Percentiles rank a stretch among this genome's conserved stretches.
These are phyloP conservation scores for Cremastinae sp. DNA, from an alignment of 2,888 invertebrate species.

Conservation along the genomic window DNA sequence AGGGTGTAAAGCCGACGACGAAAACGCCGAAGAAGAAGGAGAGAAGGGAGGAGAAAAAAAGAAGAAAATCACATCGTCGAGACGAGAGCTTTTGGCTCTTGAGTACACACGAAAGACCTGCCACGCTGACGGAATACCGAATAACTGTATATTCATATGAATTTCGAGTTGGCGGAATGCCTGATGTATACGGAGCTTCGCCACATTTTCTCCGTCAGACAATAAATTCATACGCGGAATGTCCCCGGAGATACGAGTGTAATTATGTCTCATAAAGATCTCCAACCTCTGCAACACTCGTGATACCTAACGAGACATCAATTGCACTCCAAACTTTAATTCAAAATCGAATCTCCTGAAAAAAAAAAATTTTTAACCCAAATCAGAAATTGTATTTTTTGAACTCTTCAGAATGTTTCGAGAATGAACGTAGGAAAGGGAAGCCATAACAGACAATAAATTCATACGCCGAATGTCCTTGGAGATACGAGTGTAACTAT, in stretches of 20 bases:
- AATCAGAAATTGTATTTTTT: too few relatives aligned
- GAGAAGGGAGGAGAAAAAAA: conserved; percentile 19
- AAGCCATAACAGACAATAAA: too few relatives aligned
- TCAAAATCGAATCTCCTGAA: too few relatives aligned
- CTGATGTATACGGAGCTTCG: conserved; percentile 7
- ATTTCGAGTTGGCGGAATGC: conserved; percentile 23
- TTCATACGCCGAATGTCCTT: too few relatives aligned
- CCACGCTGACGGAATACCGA: conserved; percentile 21
- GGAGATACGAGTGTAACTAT: too few relatives aligned
- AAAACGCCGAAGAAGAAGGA: conserved; percentile 21
- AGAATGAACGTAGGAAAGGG: too few relatives aligned
- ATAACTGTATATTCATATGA: conserved; percentile 3
- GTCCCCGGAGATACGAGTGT: conserved; percentile 31
- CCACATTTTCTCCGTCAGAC: conserved; percentile 14
- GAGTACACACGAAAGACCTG: conserved; percentile 51
- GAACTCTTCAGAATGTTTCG: too few relatives aligned
- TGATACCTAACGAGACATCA: neutral
- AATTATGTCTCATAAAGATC: conserved; percentile 45
- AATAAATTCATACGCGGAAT: conserved; percentile 26
- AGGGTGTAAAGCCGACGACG: conserved; percentile 55
- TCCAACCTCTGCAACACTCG: too few relatives aligned
- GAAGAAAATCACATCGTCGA: neutral
- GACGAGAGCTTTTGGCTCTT: conserved; percentile 42
- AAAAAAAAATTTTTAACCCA: too few relatives aligned
- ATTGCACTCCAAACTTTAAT: too few relatives aligned